phyloP scores from a whole-genome alignment of 2,113 vertebrate species.

The Addax nasomaculatus region DNA sequence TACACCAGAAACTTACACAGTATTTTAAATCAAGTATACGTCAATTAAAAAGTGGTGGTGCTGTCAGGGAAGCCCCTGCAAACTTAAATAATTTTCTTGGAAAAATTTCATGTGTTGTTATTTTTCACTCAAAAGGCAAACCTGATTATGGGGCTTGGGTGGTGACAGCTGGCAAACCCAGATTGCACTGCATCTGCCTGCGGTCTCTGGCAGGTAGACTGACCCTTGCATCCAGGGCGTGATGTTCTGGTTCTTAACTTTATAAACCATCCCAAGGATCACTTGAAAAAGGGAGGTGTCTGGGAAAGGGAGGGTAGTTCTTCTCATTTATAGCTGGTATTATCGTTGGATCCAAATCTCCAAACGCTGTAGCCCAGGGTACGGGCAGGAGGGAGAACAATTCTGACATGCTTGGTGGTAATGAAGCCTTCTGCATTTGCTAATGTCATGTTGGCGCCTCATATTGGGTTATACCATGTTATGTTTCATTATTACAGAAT shows the following conservation, averaged over 20 bases:
- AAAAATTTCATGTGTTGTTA: neutral
- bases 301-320: fast-evolving
- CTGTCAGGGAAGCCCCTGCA: neutral
- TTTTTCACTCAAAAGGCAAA: neutral
- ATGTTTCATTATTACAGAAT: slow-evolving; percentile 59
- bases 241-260: neutral
- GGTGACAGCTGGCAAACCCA: neutral
- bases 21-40: neutral
- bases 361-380: neutral
- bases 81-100: neutral
- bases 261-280: fast-evolving
- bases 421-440: slow-evolving; percentile 43
- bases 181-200: neutral
- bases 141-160: neutral
- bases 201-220: neutral
- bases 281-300: neutral
- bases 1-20: neutral
- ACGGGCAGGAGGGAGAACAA: neutral
- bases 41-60: neutral
- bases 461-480: slow-evolving; percentile 15
- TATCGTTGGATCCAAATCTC: neutral
- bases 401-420: slow-evolving; percentile 48
- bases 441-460: slow-evolving; percentile 34
- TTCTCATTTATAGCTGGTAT: neutral
- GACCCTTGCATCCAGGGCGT: too few relatives aligned